Evolutionary conservation across 2,888 invertebrate genomes (phyloP).

Genomic region (Rotaria socialis): DNA sequence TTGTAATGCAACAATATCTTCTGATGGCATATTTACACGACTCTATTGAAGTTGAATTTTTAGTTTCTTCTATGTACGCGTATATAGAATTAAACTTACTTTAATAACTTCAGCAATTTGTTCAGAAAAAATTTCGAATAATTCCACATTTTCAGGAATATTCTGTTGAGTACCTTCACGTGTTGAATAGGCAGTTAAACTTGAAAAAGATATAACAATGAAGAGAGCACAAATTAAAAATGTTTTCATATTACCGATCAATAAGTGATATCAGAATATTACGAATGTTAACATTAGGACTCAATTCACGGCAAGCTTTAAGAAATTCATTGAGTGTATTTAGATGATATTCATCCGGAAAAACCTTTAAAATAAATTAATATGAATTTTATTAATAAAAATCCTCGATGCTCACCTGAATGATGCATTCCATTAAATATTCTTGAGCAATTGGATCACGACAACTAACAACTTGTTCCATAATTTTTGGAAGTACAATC

Average conservation of each 20-base stretch:
- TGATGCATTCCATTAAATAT: constrained; percentile 97
- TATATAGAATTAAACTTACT: constrained; percentile 57
- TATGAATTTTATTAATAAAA: background rate
- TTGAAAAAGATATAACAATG: background rate
- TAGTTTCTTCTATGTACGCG: background rate
- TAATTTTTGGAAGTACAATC: constrained; percentile 84
- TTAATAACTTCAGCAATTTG: constrained; percentile 92
- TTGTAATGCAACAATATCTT: constrained; percentile 90
- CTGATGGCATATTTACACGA: constrained; percentile 85
- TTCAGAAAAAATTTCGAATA: constrained; percentile 95
- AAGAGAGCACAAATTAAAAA: background rate
- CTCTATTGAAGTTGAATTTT: constrained; percentile 64
- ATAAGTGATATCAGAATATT: constrained; percentile 94
- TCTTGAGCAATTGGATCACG: constrained; percentile 96
- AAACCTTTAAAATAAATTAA: constrained; percentile 65
- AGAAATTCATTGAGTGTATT: constrained; percentile 89
- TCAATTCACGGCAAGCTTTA: constrained; percentile 91
- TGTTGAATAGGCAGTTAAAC: constrained; percentile 34
- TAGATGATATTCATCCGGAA: constrained; percentile 97
- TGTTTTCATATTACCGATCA: constrained; percentile 63
- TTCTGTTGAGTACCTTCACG: constrained; percentile 58
- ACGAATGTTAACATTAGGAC: constrained; percentile 91
- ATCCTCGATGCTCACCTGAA: constrained; percentile 68
- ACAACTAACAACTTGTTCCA: constrained; percentile 97
- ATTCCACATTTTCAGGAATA: constrained; percentile 78